phyloP scores from a whole-genome alignment of 2,113 vertebrate genomes.

The Eclectus roratus region DNA sequence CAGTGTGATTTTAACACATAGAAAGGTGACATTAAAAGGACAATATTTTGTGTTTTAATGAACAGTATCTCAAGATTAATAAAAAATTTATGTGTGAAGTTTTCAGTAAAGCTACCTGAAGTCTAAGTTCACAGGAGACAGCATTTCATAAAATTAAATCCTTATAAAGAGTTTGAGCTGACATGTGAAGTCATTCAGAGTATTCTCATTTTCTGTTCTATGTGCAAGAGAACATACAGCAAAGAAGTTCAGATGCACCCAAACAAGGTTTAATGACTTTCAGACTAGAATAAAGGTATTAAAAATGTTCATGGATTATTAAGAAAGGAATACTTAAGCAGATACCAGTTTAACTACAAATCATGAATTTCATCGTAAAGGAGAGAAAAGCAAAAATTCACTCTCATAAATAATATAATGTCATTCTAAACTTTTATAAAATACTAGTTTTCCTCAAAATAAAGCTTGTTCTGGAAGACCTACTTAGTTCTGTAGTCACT shows the following conservation, averaged over 20 bases:
- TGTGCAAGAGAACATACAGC: neutral
- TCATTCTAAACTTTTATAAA: neutral
- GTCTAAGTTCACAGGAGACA: neutral
- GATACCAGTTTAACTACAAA: neutral
- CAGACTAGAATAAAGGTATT: neutral
- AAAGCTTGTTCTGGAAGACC: neutral
- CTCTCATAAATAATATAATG: neutral
- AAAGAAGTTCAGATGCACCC: neutral
- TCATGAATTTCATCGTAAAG: neutral
- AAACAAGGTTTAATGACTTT: conserved; percentile 6
- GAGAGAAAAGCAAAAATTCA: neutral
- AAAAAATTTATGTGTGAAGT: neutral
- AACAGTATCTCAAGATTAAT: neutral
- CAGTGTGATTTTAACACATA: neutral
- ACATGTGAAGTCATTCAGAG: neutral
- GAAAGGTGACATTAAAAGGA: neutral
- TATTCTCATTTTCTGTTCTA: neutral
- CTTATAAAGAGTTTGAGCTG: neutral
- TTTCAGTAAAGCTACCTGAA: neutral
- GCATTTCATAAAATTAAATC: neutral
- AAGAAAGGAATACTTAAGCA: neutral
- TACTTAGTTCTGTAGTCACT: conserved; percentile 61
- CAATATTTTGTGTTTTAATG: neutral
- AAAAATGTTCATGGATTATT: neutral
- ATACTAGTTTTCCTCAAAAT: neutral